Evolutionary conservation across 2,888 invertebrate species (phyloP), one percentile per base, ranked within the genome.

Genomic region (Leucozona laternaria): DNA sequence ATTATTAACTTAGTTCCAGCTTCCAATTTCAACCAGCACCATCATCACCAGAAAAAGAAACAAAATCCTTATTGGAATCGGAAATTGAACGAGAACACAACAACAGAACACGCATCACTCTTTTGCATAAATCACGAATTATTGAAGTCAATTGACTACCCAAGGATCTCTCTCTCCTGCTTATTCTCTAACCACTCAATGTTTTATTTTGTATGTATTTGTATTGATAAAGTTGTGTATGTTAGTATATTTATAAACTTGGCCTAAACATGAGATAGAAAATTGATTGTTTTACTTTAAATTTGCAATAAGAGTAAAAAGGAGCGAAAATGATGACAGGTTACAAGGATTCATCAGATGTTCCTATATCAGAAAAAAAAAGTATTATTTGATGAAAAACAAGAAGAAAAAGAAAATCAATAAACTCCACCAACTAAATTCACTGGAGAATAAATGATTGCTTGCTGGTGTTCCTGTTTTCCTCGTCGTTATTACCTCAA

Each of bases 41-140:
- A 34, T 13, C 8, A 53, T 2, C 5, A 13, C 17, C 20, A 7
- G 37, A 28, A 45, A 64, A 17, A 37, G 15, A 62, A 37, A 45
- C 20, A 60, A 25, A 55, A 45, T 76, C 75, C 75, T 79, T 84
- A 76, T 80, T 71, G 62, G 37, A 79, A 62, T 68, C 48, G 71
- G 57, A 79, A 53, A 50, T 68, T 62, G 48, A 75, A 75, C 22
- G 37, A 70, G 57, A 55, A 48, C 13, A n/a, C 2, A 15, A 25
- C 11, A 62, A 73, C n/a, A n/a, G 71, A 71, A 57, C 79, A 84
- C 75, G 79, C 75, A 71, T 80, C 31, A 31, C 71, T 71, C 76
- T 66, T 80, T 76, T 84, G 84, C 80, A 84, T 79, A 84, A 79
- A 84, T 84, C 79, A 79, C 55, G 48, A 79, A 76, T 76, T 71